Evolutionary conservation across 2,113 vertebrate species (phyloP), one percentile per base, ranked within the genome.

Genomic region (Solenodon paradoxus): DNA sequence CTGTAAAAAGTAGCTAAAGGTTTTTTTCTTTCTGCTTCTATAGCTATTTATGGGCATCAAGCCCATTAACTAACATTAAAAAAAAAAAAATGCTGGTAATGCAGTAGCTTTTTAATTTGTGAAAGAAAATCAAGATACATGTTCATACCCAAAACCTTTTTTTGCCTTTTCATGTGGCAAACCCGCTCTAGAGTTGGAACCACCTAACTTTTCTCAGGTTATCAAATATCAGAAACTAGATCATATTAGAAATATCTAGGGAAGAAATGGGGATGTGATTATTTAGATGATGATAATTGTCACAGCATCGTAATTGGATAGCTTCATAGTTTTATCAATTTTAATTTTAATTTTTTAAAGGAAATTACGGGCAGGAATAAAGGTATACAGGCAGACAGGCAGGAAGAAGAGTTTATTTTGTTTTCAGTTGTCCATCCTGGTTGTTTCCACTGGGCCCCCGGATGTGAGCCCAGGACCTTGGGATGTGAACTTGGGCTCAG

Each of bases 71-170:
- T 91, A 32, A 22, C 42, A 16, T 30, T 47, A 38, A 66, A 13
- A 28, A 61, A 11, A 53, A n/a, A 20, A 55, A 49, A 68, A 17
- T 35, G 26, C 20, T 80, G 15, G 35, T 63, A 45, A 22, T 28
- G 75, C n/a, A 45, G 32, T 51, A 88, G 30, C 7, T 85, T 93
- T 95, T 89, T 42, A 89, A 59, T 88, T 89, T 86, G 42, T 59
- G 63, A 80, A 79, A 32, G 47, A 51, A 7, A 88, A 94, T 47
- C 74, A 92, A 53, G 40, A 88, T 79, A 96, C 32, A 59, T 78
- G 22, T 81, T 84, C 71, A 3, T 19, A 15, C 7, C 28, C 28
- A 51, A 74, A 95, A 59, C 13, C 2, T 13, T 32, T 87, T 85
- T 72, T 61, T 28, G 30, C 17, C 61, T 95, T 94, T 90, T 28